Conservation (phyloP, 2,113 vertebrate genomes). For the Bungarus multicinctus region DNA sequence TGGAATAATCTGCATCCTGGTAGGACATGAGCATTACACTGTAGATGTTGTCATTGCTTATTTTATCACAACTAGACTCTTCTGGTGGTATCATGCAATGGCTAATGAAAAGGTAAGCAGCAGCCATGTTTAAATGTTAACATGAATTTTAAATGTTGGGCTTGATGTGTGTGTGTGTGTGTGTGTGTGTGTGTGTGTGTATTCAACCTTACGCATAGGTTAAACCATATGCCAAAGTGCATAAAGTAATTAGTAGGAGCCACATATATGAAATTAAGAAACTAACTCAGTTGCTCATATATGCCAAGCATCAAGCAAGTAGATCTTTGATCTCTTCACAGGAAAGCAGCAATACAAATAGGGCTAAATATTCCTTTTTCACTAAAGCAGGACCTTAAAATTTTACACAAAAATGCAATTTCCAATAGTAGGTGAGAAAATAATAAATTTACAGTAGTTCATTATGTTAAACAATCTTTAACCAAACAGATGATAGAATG, state of each 20-base stretch:
- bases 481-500: neutral
- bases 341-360: neutral
- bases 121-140: neutral
- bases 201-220: neutral
- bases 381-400: neutral
- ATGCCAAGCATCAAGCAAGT: neutral
- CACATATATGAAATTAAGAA: neutral
- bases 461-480: neutral
- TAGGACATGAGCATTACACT: slow-evolving; percentile 95
- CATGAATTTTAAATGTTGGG: neutral
- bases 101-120: slow-evolving; percentile 88
- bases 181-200: neutral
- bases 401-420: neutral
- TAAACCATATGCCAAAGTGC: neutral
- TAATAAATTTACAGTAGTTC: neutral
- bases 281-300: neutral
- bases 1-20: slow-evolving; percentile 89
- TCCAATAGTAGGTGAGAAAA: neutral
- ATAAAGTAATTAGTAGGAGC: neutral
- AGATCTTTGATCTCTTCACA: neutral
- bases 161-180: neutral
- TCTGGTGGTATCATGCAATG: slow-evolving; percentile 99
- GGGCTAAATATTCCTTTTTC: neutral
- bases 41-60: slow-evolving; percentile 94
- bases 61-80: slow-evolving; percentile 92